Evolutionary conservation across 2,797 vertebrate species (phyloP).

Genomic region (Sandelia bainsii): DNA sequence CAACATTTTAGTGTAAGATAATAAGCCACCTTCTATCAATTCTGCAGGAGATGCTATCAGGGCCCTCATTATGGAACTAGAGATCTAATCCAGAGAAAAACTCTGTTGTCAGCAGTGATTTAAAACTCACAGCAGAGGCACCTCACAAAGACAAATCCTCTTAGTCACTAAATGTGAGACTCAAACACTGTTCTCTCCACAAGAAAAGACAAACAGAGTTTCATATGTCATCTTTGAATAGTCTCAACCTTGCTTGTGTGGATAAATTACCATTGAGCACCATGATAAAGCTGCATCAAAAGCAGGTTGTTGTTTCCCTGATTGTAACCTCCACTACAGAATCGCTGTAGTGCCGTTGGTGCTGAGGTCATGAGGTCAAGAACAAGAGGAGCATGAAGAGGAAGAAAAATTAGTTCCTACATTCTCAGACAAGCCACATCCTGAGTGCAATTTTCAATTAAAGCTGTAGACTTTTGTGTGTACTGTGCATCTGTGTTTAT

Average conservation of each 20-base stretch:
- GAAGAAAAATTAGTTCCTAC: constrained; percentile 49
- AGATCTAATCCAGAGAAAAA: constrained; percentile 74
- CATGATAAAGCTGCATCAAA: constrained; percentile 29
- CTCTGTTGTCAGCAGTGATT: constrained; percentile 76
- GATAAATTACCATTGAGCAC: constrained; percentile 47
- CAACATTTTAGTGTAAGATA: constrained; percentile 71
- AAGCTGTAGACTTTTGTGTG: constrained; percentile 23
- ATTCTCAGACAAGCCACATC: constrained; percentile 38
- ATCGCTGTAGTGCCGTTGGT: not conserved
- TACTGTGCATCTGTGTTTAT: constrained; percentile 22
- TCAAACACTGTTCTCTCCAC: constrained; percentile 33
- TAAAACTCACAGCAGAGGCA: constrained; percentile 73
- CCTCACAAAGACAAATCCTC: constrained; percentile 74
- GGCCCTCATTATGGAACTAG: constrained; percentile 72
- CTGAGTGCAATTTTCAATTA: constrained; percentile 55
- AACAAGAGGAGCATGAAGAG: constrained; percentile 36
- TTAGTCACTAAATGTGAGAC: constrained; percentile 59
- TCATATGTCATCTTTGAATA: constrained; percentile 56
- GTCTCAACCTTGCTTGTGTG: constrained; percentile 41
- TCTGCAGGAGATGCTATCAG: constrained; percentile 70
- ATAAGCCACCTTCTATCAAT: constrained; percentile 67
- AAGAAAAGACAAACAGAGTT: constrained; percentile 62
- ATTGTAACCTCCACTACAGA: constrained; percentile 1
- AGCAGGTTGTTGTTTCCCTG: constrained; percentile 27
- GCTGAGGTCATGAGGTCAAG: constrained; percentile 54